These are phyloP conservation scores for Beroe ovata DNA, from an alignment of 37 sponge, comb jelly and placozoan genomes.

Conservation along the genomic window DNA sequence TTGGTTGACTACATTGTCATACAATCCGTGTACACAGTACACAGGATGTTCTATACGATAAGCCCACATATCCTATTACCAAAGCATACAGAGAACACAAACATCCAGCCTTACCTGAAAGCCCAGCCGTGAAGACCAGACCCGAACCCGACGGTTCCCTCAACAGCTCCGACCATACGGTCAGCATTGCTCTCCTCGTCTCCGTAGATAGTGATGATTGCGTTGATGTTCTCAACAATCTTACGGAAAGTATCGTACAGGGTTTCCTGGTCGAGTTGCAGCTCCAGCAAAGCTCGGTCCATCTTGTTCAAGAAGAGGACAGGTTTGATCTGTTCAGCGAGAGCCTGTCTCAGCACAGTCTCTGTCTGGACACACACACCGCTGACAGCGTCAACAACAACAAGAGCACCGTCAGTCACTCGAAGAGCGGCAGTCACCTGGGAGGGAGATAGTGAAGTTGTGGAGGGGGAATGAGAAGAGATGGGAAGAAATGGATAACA, in stretches of 20 bases:
- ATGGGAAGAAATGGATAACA: no score
- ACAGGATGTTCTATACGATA: no score
- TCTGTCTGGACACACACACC: conserved; percentile 99
- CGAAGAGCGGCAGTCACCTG: conserved; percentile 96
- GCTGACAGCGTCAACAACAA: conserved; percentile 97
- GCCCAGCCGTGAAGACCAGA: conserved; percentile 99
- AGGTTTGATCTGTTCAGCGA: conserved; percentile 96
- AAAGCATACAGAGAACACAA: no score
- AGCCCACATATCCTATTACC: no score
- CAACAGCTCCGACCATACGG: conserved; percentile 73
- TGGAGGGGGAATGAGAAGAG: background rate
- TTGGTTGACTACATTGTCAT: no score
- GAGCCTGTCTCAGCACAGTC: conserved; percentile 96
- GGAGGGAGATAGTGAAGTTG: background rate
- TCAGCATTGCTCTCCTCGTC: conserved; percentile 92
- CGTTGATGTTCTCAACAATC: conserved; percentile 96
- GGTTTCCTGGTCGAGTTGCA: conserved; percentile 83
- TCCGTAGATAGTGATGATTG: conserved; percentile 94
- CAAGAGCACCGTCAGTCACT: conserved; percentile 98
- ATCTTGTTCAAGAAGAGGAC: conserved; percentile 99
- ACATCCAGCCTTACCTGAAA: conserved; percentile 80
- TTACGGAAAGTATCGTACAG: conserved; percentile 90
- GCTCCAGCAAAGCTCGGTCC: conserved; percentile 98
- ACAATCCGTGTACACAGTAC: no score
- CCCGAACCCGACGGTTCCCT: conserved; percentile 98